phyloP scores from a whole-genome alignment of 2,797 vertebrate species.

The Squalus acanthias region DNA sequence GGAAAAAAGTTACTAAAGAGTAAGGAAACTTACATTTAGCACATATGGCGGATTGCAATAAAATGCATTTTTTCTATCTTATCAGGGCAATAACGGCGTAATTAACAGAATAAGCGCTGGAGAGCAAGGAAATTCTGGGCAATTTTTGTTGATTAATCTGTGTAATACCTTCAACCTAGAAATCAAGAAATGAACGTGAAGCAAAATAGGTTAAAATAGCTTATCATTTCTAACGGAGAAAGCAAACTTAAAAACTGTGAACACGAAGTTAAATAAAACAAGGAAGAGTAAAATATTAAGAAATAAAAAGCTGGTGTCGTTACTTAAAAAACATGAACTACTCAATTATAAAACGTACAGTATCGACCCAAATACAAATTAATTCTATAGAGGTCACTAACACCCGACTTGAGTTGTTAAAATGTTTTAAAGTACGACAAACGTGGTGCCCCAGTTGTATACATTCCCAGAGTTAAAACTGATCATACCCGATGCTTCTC shows the following conservation, averaged over 20 bases:
- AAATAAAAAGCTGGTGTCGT: not conserved
- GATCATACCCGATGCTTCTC: constrained; percentile 4
- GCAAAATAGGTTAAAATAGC: not conserved
- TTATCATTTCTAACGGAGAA: not conserved
- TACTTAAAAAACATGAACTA: no score
- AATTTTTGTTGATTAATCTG: not conserved
- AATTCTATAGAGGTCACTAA: not conserved
- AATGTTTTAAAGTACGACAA: not conserved
- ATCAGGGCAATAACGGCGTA: not conserved
- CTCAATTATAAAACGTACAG: not conserved
- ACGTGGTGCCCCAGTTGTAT: not conserved
- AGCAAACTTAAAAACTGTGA: not conserved
- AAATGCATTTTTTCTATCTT: not conserved
- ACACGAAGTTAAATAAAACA: not conserved
- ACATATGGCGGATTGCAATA: not conserved
- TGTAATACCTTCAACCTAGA: not conserved
- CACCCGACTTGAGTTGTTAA: not conserved
- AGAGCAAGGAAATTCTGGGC: not conserved
- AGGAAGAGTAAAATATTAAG: not conserved
- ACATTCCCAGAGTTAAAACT: not conserved
- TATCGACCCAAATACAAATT: not conserved
- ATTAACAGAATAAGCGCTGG: not conserved
- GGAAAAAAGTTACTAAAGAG: not conserved
- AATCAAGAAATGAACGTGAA: not conserved
- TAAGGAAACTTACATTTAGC: not conserved